Conservation (phyloP, 2,888 invertebrate species). For the Macaria liturata region DNA sequence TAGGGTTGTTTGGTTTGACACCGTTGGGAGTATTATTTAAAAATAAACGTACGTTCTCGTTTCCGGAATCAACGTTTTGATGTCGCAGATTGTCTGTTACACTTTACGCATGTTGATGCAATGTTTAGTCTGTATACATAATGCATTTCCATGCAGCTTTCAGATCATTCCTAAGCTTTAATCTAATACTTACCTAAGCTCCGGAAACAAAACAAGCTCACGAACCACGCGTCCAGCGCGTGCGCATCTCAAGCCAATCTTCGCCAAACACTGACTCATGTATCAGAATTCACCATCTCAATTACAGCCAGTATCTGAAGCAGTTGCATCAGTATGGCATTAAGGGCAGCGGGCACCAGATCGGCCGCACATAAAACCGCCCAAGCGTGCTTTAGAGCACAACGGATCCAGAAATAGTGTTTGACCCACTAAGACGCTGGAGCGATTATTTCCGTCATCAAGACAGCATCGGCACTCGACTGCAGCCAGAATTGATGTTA, state of each 20-base stretch:
- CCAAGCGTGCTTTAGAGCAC: conserved; percentile 68
- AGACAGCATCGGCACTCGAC: conserved; percentile 51
- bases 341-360: conserved; percentile 53
- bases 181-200: neutral
- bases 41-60: conserved; percentile 59
- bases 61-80: conserved; percentile 40
- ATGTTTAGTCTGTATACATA: too few species aligned
- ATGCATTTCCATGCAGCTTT: too few species aligned
- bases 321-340: conserved; percentile 50
- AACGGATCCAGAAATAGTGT: conserved; percentile 76
- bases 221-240: conserved; percentile 1
- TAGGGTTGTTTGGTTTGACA: conserved; percentile 76
- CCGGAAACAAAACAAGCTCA: neutral
- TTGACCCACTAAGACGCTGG: conserved; percentile 80
- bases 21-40: conserved; percentile 65
- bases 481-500: conserved; percentile 54
- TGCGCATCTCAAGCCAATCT: neutral
- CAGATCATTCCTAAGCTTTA: too few species aligned
- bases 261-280: conserved; percentile 14
- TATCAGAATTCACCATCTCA: conserved; percentile 25
- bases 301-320: conserved; percentile 28
- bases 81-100: neutral
- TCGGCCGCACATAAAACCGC: conserved; percentile 62
- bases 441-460: conserved; percentile 81
- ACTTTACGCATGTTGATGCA: neutral